These are phyloP conservation scores for Daphoenositta chrysoptera DNA, from an alignment of 2,113 vertebrate genomes.

Conservation along the genomic window DNA sequence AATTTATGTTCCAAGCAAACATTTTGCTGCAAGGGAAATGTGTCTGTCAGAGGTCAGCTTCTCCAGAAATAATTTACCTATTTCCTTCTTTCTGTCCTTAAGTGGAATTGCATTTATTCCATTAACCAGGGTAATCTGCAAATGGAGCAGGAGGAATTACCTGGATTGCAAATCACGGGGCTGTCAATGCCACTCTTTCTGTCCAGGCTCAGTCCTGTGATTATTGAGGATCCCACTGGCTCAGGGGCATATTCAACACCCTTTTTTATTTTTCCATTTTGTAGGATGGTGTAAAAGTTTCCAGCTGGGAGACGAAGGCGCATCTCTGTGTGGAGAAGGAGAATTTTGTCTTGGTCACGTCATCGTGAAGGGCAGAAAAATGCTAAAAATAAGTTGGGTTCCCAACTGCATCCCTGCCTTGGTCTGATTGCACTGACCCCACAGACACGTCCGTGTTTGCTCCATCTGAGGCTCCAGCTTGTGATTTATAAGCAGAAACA, in stretches of 20 bases:
- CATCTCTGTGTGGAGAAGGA: neutral
- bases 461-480: neutral
- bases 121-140: neutral
- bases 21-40: neutral
- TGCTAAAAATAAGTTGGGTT: neutral
- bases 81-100: neutral
- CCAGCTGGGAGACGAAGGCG: neutral
- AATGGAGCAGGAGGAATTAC: neutral
- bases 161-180: neutral
- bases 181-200: neutral
- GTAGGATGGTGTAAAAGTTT: neutral
- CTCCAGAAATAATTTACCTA: neutral
- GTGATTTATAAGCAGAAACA: neutral
- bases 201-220: neutral
- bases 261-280: neutral
- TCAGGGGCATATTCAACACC: neutral
- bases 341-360: neutral
- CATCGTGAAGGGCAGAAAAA: neutral
- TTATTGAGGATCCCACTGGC: neutral
- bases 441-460: neutral
- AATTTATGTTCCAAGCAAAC: neutral
- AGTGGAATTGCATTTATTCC: neutral
- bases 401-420: neutral
- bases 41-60: neutral
- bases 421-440: neutral